Base-by-base conservation (phyloP, 1,140 invertebrate genomes). In the Lanistes nyassanus region DNA sequence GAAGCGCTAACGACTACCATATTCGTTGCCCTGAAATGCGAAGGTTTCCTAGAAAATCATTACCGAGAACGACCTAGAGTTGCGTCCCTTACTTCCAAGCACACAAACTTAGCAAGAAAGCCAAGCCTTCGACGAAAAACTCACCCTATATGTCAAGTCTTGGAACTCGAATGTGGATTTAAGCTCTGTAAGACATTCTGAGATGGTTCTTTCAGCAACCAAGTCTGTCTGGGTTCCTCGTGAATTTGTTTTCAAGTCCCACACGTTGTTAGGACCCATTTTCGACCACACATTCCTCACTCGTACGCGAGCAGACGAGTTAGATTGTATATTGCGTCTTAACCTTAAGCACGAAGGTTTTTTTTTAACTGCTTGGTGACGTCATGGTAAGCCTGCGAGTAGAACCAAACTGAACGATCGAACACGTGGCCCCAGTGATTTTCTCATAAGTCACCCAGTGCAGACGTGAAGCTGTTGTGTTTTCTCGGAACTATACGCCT, bases 91-190 rank as follows among this genome's bases (percentile, higher is more conserved):
- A 39, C 31, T 60, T 36, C 19, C 29, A 31, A 21, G 37, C 26
- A 21, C 51, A 55, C 56, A 72, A 66, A 39, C 26, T 42, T 66
- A 19, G 19, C 19, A 47, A 66, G 26, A 36, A 66, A 31, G 36
- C 21, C 26, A 31, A 5, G 64, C 21, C 21, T 37, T 31, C 64
- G 29, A 31, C 6, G 36, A 36, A 36, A 56, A 23, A 72, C 70
- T 72, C 56, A 72, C 70, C 56, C 70, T 72, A 55, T 72, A 72
- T 11, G 55, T 60, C 21, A 72, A 26, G n/a, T 60, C 70, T 37
- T 72, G 70, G 26, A 72, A 72, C 21, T 72, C 70, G 11, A 55
- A 16, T 29, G 55, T 42, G 21, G 70, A 72, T 29, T 56, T 55
- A 0, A 72, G 55, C 42, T 72, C 70, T 36, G 29, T 42, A 37